These are phyloP conservation scores for Silurus meridionalis DNA, from an alignment of 2,113 vertebrate genomes.

Conservation along the genomic window DNA sequence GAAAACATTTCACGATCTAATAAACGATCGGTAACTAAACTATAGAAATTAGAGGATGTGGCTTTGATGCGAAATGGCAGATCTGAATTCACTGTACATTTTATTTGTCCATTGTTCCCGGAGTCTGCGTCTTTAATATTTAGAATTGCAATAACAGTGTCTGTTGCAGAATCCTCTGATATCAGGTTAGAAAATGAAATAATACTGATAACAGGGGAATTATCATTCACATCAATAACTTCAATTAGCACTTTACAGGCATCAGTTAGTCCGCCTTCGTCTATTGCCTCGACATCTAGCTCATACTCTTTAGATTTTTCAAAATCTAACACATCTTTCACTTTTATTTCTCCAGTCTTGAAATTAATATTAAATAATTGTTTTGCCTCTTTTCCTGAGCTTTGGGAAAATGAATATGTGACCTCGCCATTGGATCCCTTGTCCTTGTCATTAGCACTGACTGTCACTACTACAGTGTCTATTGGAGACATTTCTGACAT, in stretches of 20 bases:
- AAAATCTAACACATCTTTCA: constrained; percentile 71
- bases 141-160: constrained; percentile 69
- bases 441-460: constrained; percentile 68
- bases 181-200: constrained; percentile 70
- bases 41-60: constrained; percentile 66
- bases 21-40: constrained; percentile 57
- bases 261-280: constrained; percentile 69
- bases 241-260: constrained; percentile 76
- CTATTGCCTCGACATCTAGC: constrained; percentile 71
- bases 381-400: constrained; percentile 37
- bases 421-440: constrained; percentile 64
- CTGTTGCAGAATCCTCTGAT: constrained; percentile 64
- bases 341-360: constrained; percentile 69
- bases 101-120: constrained; percentile 69
- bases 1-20: constrained; percentile 54
- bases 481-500: constrained; percentile 63
- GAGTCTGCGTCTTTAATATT: constrained; percentile 72
- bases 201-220: constrained; percentile 65
- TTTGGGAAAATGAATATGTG: constrained; percentile 63
- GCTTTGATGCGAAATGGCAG: constrained; percentile 65
- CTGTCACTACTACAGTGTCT: constrained; percentile 54
- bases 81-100: constrained; percentile 61
- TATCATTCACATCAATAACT: constrained; percentile 64
- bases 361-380: constrained; percentile 66
- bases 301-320: constrained; percentile 74